phyloP scores from a whole-genome alignment of 2,888 invertebrate species.

The Apantesis nais region DNA sequence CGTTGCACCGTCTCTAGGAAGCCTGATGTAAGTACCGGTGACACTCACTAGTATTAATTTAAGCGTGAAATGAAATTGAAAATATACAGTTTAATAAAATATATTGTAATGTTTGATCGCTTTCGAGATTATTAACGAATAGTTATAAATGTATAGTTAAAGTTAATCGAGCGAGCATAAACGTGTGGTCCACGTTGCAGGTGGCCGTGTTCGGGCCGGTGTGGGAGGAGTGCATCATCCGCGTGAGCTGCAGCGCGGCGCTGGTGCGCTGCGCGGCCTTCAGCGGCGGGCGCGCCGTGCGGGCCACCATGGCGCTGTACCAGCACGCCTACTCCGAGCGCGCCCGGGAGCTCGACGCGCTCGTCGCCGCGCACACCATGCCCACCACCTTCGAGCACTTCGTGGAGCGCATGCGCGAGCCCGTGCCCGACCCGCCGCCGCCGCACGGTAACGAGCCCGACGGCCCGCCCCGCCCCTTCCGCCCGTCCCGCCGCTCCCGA shows the following conservation, averaged over 20 bases:
- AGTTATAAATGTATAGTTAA: neutral
- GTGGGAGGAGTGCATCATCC: slow-evolving; percentile 93
- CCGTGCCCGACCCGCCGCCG: slow-evolving; percentile 48
- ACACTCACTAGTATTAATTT: neutral
- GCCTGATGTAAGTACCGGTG: slow-evolving; percentile 88
- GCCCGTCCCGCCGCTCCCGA: slow-evolving; percentile 28
- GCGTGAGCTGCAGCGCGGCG: slow-evolving; percentile 89
- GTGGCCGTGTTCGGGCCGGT: slow-evolving; percentile 98
- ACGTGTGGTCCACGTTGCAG: slow-evolving; percentile 62
- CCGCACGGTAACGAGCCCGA: slow-evolving; percentile 21
- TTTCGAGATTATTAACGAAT: neutral
- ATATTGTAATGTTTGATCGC: too few relatives aligned
- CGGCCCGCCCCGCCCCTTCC: slow-evolving; percentile 16
- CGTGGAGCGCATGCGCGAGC: slow-evolving; percentile 74
- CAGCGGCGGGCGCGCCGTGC: slow-evolving; percentile 95
- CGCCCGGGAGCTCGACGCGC: slow-evolving; percentile 92
- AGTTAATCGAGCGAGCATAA: neutral
- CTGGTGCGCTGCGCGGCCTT: slow-evolving; percentile 94
- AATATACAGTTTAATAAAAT: too few relatives aligned
- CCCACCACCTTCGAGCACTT: slow-evolving; percentile 96
- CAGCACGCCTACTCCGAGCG: slow-evolving; percentile 98
- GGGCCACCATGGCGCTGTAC: slow-evolving; percentile 95
- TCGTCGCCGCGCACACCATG: slow-evolving; percentile 94
- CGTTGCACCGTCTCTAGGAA: slow-evolving; percentile 95
- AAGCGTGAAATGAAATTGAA: too few relatives aligned